Evolutionary conservation across 2,797 vertebrate genomes (phyloP).

Genomic region (Lophura swinhoii): DNA sequence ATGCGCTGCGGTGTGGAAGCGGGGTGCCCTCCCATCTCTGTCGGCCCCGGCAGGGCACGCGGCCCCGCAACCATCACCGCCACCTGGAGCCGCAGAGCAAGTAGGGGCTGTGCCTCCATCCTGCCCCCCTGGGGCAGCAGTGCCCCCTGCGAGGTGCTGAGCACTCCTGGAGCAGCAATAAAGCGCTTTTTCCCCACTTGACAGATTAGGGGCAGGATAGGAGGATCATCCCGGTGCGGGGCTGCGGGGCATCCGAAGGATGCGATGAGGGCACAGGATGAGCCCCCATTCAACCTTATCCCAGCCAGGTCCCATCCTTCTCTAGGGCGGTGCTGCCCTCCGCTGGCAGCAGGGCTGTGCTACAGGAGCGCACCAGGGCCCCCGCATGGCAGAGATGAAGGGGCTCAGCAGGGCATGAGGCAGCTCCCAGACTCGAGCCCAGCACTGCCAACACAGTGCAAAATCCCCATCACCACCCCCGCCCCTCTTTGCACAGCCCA

Average conservation of each 20-base stretch:
- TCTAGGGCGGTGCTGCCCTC: conserved; percentile 29
- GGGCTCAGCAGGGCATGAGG: neutral
- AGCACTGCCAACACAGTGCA: neutral
- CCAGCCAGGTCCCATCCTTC: neutral
- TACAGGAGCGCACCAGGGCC: neutral
- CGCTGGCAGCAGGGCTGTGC: neutral
- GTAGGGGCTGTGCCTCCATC: neutral
- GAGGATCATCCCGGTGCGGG: neutral
- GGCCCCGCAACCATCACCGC: conserved; percentile 76
- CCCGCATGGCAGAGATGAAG: neutral
- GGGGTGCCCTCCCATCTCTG: conserved; percentile 67
- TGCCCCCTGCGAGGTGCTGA: rapidly evolving
- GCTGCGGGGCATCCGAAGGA: neutral
- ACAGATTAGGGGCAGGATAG: rapidly evolving
- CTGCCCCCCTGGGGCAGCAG: neutral
- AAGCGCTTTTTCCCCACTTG: neutral
- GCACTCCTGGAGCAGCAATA: rapidly evolving
- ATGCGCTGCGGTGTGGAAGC: conserved; percentile 70
- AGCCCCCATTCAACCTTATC: too few relatives aligned
- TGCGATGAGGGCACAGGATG: too few relatives aligned
- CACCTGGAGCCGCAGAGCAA: conserved; percentile 67
- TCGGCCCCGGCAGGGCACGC: conserved; percentile 74
- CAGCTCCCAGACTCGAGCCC: neutral
- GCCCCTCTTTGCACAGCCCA: neutral
- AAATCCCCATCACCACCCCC: too few relatives aligned